A percentile compares a stretch with the other conserved stretches of the same genome.
These are phyloP conservation scores for Drosophila ficusphila DNA, from an alignment of 1,140 invertebrate genomes.

Conservation along the genomic window DNA sequence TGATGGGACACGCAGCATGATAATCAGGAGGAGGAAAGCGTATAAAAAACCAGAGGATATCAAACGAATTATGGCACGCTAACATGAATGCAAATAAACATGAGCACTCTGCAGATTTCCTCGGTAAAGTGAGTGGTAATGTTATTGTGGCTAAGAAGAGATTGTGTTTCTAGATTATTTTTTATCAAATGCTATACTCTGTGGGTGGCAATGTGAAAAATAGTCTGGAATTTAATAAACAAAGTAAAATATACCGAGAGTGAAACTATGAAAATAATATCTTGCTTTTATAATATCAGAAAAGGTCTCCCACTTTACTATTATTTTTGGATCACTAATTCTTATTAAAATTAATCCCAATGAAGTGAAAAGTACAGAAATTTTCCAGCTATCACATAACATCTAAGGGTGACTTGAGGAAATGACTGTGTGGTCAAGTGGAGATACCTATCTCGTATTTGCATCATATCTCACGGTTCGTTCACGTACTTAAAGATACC, in stretches of 20 bases:
- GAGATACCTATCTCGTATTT: slow-evolving; percentile 5
- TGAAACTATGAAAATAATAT: too few relatives aligned
- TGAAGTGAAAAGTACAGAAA: not conserved
- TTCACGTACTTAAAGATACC: slow-evolving; percentile 14
- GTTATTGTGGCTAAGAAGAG: not conserved
- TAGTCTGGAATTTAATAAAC: too few relatives aligned
- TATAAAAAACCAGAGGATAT: slow-evolving; percentile 37
- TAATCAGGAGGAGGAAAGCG: slow-evolving; percentile 44
- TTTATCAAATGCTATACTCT: not conserved
- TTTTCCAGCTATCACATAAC: not conserved
- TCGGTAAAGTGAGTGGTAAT: not conserved
- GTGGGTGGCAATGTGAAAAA: not conserved
- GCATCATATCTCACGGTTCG: slow-evolving; percentile 45
- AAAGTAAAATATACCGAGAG: too few relatives aligned
- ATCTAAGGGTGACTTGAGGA: not conserved
- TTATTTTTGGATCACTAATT: not conserved
- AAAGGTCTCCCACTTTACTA: too few relatives aligned
- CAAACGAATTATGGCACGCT: slow-evolving; percentile 43
- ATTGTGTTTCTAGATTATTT: slow-evolving; percentile 1
- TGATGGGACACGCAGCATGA: slow-evolving; percentile 52
- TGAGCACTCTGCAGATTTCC: slow-evolving; percentile 3
- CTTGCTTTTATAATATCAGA: too few relatives aligned
- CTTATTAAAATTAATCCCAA: not conserved
- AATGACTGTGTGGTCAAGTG: slow-evolving; percentile 26
- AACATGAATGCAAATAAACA: slow-evolving; percentile 43